phyloP scores from a whole-genome alignment of 2,888 invertebrate genomes.

The Rhingia campestris region DNA sequence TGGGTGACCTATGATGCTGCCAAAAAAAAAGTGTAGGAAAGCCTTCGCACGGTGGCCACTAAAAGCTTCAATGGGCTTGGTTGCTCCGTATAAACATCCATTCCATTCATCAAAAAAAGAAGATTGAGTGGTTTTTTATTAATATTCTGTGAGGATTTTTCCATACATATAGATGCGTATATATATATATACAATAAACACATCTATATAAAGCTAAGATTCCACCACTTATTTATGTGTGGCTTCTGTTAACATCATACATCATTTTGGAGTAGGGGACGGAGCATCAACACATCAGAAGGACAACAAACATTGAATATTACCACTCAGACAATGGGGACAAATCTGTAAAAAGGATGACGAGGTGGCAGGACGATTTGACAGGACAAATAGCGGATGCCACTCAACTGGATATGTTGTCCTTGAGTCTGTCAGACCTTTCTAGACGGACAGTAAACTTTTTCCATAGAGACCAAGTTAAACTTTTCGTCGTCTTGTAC shows the following conservation, averaged over 20 bases:
- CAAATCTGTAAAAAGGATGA: conserved; percentile 48
- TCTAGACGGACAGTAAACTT: conserved; percentile 6
- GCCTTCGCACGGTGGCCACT: conserved; percentile 23
- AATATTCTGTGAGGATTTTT: conserved; percentile 56
- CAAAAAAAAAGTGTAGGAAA: conserved; percentile 10
- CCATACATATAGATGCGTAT: conserved; percentile 6
- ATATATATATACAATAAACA: neutral
- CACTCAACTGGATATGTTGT: conserved; percentile 40
- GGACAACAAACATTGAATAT: conserved; percentile 62
- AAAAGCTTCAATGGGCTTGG: conserved; percentile 49
- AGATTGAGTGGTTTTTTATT: conserved; percentile 73
- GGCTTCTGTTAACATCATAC: conserved; percentile 55
- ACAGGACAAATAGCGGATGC: conserved; percentile 55
- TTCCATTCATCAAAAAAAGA: conserved; percentile 68
- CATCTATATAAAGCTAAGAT: conserved; percentile 36
- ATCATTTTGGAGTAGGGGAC: conserved; percentile 43
- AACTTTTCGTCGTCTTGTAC: conserved; percentile 9
- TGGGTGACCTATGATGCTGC: conserved; percentile 53
- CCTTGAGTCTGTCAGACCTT: conserved; percentile 18
- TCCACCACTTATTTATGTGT: conserved; percentile 53
- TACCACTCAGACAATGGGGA: conserved; percentile 32
- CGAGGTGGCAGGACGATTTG: conserved; percentile 51
- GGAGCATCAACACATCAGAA: conserved; percentile 32
- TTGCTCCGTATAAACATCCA: conserved; percentile 67
- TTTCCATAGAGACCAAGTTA: neutral